phyloP scores from a whole-genome alignment of 2,888 invertebrate genomes.

The Drosophila melanosoma region DNA sequence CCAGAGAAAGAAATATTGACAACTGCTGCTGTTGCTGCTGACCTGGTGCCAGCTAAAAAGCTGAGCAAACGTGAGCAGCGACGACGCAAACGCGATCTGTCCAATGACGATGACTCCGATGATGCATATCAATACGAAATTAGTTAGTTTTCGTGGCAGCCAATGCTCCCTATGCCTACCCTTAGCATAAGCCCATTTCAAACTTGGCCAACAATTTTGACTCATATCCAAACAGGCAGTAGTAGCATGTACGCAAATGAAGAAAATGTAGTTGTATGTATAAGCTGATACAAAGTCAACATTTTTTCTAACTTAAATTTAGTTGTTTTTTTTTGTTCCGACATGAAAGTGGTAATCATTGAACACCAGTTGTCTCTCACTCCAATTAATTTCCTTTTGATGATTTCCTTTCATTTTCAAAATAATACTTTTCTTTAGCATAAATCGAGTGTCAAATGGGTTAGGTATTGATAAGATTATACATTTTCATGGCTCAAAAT shows the following conservation, averaged over 20 bases:
- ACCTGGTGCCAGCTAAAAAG: conserved; percentile 75
- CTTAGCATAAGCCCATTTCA: conserved; percentile 10
- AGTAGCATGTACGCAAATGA: background rate
- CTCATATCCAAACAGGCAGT: conserved; percentile 23
- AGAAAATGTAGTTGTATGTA: background rate
- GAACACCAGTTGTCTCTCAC: conserved; percentile 32
- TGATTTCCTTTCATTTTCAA: background rate
- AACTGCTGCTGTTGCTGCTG: conserved; percentile 39
- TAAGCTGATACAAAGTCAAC: conserved; percentile 1
- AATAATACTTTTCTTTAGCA: background rate
- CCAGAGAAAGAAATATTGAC: conserved; percentile 38
- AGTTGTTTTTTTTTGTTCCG: background rate
- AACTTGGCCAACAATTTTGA: conserved; percentile 9
- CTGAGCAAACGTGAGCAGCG: conserved; percentile 84
- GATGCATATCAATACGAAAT: conserved; percentile 80
- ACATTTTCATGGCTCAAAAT: conserved; percentile 39
- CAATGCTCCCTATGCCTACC: conserved; percentile 13
- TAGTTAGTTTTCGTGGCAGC: conserved; percentile 58
- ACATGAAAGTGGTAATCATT: conserved; percentile 1
- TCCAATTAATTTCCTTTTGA: conserved; percentile 9
- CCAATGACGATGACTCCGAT: conserved; percentile 86
- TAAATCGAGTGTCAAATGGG: conserved; percentile 3
- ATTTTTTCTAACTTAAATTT: background rate
- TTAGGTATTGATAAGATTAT: conserved; percentile 14
- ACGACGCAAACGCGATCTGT: conserved; percentile 81